These are phyloP conservation scores for Allobates femoralis DNA, from an alignment of 2,797 vertebrate genomes.

Conservation along the genomic window DNA sequence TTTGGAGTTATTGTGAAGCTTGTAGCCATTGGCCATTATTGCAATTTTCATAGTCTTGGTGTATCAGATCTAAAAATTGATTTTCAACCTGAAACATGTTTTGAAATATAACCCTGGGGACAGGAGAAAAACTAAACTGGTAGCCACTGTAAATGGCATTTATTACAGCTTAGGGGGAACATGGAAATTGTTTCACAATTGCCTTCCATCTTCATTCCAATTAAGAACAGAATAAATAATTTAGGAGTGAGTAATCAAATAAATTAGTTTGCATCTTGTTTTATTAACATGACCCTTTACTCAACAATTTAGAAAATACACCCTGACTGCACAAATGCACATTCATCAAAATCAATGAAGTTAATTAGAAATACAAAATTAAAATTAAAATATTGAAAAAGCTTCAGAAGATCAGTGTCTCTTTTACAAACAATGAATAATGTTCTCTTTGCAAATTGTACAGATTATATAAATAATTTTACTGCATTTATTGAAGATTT, in stretches of 20 bases:
- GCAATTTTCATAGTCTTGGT: neutral
- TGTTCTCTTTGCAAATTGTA: neutral
- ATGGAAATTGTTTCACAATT: neutral
- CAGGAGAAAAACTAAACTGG: neutral
- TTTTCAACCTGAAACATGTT: neutral
- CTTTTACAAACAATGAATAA: neutral
- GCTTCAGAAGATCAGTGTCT: neutral
- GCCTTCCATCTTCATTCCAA: neutral
- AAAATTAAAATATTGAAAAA: neutral
- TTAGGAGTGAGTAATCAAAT: neutral
- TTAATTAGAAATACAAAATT: neutral
- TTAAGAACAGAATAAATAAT: neutral
- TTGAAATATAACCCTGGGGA: neutral
- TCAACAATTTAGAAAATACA: slow-evolving; percentile 5
- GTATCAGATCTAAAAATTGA: neutral
- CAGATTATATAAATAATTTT: neutral
- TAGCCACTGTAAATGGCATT: neutral
- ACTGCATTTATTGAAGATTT: no score
- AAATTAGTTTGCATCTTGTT: slow-evolving; percentile 2
- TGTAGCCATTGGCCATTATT: no score
- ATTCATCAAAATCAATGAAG: neutral
- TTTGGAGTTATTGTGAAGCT: no score
- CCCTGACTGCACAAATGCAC: neutral
- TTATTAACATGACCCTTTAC: neutral
- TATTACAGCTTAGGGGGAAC: neutral